Base-by-base conservation (phyloP, 92 coral and sea anemone species). In the Hydrozoanthus gracilis region DNA sequence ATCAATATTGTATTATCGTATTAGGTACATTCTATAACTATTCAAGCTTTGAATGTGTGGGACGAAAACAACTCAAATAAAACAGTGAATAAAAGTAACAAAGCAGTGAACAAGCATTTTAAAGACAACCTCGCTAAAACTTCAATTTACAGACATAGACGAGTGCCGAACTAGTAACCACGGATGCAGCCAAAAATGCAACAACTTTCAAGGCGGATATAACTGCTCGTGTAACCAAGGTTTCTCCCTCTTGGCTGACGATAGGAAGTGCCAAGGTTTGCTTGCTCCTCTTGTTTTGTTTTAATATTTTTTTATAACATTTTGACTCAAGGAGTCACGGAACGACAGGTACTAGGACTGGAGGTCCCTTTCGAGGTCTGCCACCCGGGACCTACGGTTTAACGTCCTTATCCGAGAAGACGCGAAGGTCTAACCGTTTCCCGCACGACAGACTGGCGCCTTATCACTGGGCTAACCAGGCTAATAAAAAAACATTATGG, bases 241-340 rank as follows among this genome's bases (percentile, higher is more conserved):
- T n/a, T 80, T 64, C 60, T 9, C n/a, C 9, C 18, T 80, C 54
- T 20, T 64, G 15, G 73, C 12, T 64, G 85, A 80, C 74, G 66
- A 80, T 44, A 80, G 85, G 12, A 80, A 50, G 8, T 80, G 85
- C 9, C 14, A 80, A 80, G 85, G 85, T 80, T 60, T 20, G 48
- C 16, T 76, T 44, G 3, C 45, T 76, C 13, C 10, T 35, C 73
- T 20, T 27, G 39, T 27, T 27, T 27, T 27, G 39, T 27, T 27
- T 27, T 27, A 2, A n/a, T n/a, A n/a, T n/a, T n/a, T n/a, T 27
- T 27, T 27, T 27, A 27, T 0, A 11, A 60, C 4, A 60, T 60
- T 60, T 44, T 47, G 3, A 70, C 11, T 27, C 46, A 4, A 4
- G 49, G 13, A 7, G 39, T 70, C 49, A 4, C 8, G 1, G 0